Evolutionary conservation across 2,113 vertebrate genomes (phyloP).

Genomic region (Rallus limicola): DNA sequence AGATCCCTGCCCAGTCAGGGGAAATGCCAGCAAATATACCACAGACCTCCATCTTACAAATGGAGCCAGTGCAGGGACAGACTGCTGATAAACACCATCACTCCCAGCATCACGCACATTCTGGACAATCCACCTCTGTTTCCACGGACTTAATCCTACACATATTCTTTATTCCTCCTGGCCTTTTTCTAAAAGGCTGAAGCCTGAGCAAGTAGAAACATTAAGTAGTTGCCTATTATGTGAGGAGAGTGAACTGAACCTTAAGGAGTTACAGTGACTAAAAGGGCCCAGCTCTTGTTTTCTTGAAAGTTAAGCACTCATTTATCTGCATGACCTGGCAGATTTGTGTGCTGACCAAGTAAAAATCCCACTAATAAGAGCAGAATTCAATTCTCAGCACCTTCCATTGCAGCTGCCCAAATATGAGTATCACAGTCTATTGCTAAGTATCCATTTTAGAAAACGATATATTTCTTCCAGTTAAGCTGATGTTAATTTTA

Average conservation of each 20-base stretch:
- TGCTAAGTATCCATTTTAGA: neutral
- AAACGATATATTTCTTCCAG: neutral
- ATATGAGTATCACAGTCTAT: neutral
- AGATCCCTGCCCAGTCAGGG: neutral
- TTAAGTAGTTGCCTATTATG: neutral
- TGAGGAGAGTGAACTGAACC: neutral
- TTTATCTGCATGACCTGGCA: neutral
- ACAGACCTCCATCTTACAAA: neutral
- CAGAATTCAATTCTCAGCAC: neutral
- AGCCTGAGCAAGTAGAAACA: neutral
- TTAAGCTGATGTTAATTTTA: neutral
- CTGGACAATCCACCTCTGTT: neutral
- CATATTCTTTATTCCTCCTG: neutral
- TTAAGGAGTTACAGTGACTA: neutral
- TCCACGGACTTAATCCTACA: neutral
- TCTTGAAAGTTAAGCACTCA: neutral
- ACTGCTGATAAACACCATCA: neutral
- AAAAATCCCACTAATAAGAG: neutral
- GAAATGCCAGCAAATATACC: neutral
- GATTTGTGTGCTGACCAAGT: neutral
- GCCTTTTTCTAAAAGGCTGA: neutral
- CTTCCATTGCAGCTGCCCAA: neutral
- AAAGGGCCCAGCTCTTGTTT: neutral
- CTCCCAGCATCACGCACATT: accelerated
- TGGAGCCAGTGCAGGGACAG: neutral